phyloP scores from a whole-genome alignment of 1,140 invertebrate species.

The Venustaconcha ellipsiformis region DNA sequence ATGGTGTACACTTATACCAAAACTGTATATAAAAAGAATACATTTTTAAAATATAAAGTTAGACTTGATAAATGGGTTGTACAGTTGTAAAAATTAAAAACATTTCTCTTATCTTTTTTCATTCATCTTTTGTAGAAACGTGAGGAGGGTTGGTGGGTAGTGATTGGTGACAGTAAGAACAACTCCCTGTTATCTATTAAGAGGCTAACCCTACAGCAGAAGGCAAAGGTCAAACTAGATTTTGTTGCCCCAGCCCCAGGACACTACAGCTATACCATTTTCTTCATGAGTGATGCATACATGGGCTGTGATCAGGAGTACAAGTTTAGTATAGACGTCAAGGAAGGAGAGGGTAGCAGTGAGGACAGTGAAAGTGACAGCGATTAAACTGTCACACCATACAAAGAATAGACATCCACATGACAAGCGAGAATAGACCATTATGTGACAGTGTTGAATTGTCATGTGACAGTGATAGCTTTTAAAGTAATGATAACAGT shows the following conservation, averaged over 20 bases:
- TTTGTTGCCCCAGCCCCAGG: constrained; percentile 87
- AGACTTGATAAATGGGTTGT: no score
- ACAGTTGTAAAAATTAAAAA: no score
- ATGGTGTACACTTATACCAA: no score
- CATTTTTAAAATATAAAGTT: no score
- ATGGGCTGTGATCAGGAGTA: constrained; percentile 89
- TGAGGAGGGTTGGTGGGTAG: constrained; percentile 99
- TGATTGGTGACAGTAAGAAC: constrained; percentile 94
- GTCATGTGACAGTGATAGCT: no score
- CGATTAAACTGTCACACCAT: constrained; percentile 35
- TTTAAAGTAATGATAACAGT: no score
- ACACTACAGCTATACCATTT: constrained; percentile 92
- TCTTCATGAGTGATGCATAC: constrained; percentile 99
- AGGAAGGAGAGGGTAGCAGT: constrained; percentile 70
- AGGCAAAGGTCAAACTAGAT: constrained; percentile 94
- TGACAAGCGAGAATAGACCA: no score
- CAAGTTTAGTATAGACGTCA: constrained; percentile 79
- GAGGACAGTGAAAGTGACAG: constrained; percentile 66
- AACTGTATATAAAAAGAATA: no score
- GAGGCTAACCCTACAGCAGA: constrained; percentile 91
- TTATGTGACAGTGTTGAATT: no score
- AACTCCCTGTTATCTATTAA: constrained; percentile 98
- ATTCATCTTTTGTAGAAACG: constrained; percentile 77
- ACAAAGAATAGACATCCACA: background rate
- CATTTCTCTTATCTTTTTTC: constrained; percentile 1